phyloP scores from a whole-genome alignment of 2,888 invertebrate genomes.

The Baccha elongata region DNA sequence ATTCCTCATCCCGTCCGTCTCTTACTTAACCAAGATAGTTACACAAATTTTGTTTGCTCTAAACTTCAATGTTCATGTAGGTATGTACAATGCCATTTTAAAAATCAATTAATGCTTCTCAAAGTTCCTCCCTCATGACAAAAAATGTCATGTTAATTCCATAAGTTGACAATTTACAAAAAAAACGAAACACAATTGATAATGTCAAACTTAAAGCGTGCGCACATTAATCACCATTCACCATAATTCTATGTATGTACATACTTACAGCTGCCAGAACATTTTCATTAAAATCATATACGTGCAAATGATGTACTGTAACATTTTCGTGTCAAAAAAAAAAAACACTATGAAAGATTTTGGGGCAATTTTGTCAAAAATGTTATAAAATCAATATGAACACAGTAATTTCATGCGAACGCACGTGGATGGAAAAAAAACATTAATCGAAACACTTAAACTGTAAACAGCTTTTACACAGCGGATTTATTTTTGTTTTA shows the following conservation, averaged over 20 bases:
- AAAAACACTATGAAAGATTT: not conserved
- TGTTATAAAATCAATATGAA: not conserved
- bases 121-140: conserved; percentile 1
- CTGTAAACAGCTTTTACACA: conserved; percentile 17
- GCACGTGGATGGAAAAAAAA: conserved; percentile 63
- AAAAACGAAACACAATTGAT: not conserved
- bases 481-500: conserved; percentile 36
- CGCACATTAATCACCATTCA: conserved; percentile 7
- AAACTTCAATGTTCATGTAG: too few relatives aligned
- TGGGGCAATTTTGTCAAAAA: not conserved
- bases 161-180: not conserved
- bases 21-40: too few relatives aligned
- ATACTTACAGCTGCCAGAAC: conserved; percentile 66
- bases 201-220: conserved; percentile 13
- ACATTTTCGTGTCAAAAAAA: conserved; percentile 39
- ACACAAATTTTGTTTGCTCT: too few relatives aligned
- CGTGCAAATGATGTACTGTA: conserved; percentile 51
- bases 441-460: conserved; percentile 27
- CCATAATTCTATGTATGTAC: not conserved
- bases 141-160: conserved; percentile 3
- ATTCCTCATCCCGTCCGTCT: too few relatives aligned
- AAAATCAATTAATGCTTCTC: not conserved
- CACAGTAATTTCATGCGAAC: conserved; percentile 27
- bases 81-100: not conserved
- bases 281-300: conserved; percentile 52